Evolutionary conservation across 1,140 invertebrate species (phyloP), one percentile per base, ranked within the genome.

Genomic region (Lycorma delicatula): DNA sequence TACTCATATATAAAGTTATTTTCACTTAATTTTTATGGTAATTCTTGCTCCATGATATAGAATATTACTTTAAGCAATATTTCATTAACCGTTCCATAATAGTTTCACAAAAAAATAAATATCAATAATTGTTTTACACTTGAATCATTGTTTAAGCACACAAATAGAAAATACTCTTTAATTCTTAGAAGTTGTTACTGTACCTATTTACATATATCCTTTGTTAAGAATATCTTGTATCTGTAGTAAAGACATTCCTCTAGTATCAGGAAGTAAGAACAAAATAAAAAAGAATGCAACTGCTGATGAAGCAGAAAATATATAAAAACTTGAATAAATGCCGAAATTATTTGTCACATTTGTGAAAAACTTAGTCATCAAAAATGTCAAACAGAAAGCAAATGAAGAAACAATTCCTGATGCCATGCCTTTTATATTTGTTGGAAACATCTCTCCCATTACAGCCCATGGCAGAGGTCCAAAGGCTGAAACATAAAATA

Each of bases 381-480:
- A 54, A 68, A 93, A 94, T 0, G 81, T 85, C 36, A 87, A 71
- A 0, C 78, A 66, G 90, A 91, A 94, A 64, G 87, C 91, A 54
- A 81, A 77, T 29, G 81, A 81, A 0, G 89, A 83, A 0, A 87
- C 85, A 5, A 89, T 75, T 0, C 85, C 82, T 0, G 85, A 84
- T 1, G 87, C 89, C 1, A 80, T 72, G 0, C 86, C 83, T 67
- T 89, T 86, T 1, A 89, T 80, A 62, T 85, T 81, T 0, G 82
- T 75, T 1, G 90, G 82, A 63, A 92, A 87, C 60, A 92, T 80
- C 71, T 93, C 87, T 2, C 84, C 84, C 79, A 91, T 85, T 28
- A 94, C 79, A 1, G 89, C 81, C 87, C 89, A 91, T 0, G 89
- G 87, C 13, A 93, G 72, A 0, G 90, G 89, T 0, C 89, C 89